Base-by-base conservation (phyloP, 2,888 invertebrate genomes). In the Megalurothrips usitatus region DNA sequence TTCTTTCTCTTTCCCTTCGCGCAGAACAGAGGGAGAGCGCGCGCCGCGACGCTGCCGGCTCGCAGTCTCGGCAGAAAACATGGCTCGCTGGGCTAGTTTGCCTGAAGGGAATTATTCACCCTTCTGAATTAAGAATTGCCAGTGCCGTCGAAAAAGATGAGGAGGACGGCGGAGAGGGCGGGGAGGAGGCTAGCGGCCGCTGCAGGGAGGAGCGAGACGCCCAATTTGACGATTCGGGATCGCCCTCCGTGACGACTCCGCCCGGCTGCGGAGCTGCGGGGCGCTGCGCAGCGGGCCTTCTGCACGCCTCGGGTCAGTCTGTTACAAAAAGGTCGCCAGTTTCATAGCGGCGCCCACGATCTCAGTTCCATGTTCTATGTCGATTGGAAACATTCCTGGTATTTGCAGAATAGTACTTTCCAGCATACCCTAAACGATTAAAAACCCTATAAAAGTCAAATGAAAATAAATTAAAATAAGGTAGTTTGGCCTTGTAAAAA, bases 111-210 rank as follows among this genome's bases (percentile, higher is more conserved):
- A 75, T 75, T 75, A 75, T 75, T 75, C 68, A 75, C 68, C 68
- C 68, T 75, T 75, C 68, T 75, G 68, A 75, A 75, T 75, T 75
- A 75, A 75, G 68, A 75, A 75, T 75, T 75, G 68, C 68, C 68
- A 75, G 68, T 75, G n/a, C 68, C 68, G 68, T 75, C 68, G 68
- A 75, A 75, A 75, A 75, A 75, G 68, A 75, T 12, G 68, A 75
- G 9, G 68, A 75, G 52, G 52, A 52, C 49, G 12, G 12, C 9
- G 68, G 68, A 26, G 68, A 75, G 68, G 68, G 26, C 14, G 17
- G 26, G 11, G 68, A n/a, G 68, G 68, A 75, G 68, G 26, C 26
- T 1, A 10, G 68, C 14, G 58, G 58, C 58, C 58, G 52, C 52
- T 52, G 19, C 52, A 52, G 52, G 52, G 52, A 10, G 52, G 52